Evolutionary conservation across 2,888 invertebrate genomes (phyloP).

Genomic region (Hyposoter dolosus): DNA sequence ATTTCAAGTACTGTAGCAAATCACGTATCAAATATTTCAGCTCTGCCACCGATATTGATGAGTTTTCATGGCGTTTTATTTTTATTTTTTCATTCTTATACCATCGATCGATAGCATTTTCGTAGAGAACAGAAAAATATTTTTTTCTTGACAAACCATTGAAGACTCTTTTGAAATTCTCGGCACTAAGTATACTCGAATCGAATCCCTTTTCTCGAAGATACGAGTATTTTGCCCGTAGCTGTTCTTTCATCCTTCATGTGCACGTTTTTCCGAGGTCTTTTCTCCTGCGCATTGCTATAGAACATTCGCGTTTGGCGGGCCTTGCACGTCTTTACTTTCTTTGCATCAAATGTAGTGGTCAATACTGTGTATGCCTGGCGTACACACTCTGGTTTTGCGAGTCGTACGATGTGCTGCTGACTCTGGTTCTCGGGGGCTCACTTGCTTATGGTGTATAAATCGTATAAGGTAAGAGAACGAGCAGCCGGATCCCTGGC

Average conservation of each 20-base stretch:
- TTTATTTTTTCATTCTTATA: no score
- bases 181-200: neutral
- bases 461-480: conserved; percentile 83
- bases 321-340: conserved; percentile 78
- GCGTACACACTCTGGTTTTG: conserved; percentile 54
- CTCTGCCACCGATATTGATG: conserved; percentile 19
- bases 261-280: conserved; percentile 22
- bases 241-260: conserved; percentile 19
- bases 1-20: neutral
- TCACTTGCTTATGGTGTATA: conserved; percentile 71
- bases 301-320: conserved; percentile 26
- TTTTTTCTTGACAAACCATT: neutral
- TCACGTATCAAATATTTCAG: conserved; percentile 10
- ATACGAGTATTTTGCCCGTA: neutral
- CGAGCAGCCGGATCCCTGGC: conserved; percentile 77
- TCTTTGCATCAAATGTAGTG: conserved; percentile 81
- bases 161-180: neutral
- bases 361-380: conserved; percentile 71
- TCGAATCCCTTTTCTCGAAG: neutral
- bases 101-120: neutral
- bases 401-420: conserved; percentile 35
- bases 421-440: conserved; percentile 59
- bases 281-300: conserved; percentile 27
- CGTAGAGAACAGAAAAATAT: neutral
- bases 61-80: neutral